A percentile compares a stretch with the other conserved stretches of the same genome.
Evolutionary conservation across 2,113 vertebrate genomes (phyloP).

Genomic region (Gasterosteus nipponicus): DNA sequence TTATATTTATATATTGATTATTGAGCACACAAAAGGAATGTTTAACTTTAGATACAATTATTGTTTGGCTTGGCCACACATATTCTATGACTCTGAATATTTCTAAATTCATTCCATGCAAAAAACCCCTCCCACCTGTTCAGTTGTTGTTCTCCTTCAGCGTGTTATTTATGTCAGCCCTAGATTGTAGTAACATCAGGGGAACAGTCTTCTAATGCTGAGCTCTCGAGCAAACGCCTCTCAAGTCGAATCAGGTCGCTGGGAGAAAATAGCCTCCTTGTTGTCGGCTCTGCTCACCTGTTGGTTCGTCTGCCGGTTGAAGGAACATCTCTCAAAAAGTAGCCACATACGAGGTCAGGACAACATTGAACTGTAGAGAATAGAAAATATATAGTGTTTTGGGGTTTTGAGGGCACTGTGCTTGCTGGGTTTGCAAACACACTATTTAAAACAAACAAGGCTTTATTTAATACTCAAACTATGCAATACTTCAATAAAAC

Average conservation of each 20-base stretch:
- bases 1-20: not conserved
- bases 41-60: not conserved
- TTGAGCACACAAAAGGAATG: not conserved
- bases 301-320: slow-evolving; percentile 49
- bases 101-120: not conserved
- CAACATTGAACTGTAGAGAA: slow-evolving; percentile 55
- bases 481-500: not conserved
- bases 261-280: slow-evolving; percentile 65
- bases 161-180: slow-evolving; percentile 3
- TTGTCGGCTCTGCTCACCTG: slow-evolving; percentile 67
- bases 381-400: slow-evolving; percentile 14
- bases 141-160: not conserved
- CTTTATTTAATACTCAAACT: not conserved
- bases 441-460: not conserved
- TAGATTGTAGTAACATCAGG: slow-evolving; percentile 14
- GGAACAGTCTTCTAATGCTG: slow-evolving; percentile 14
- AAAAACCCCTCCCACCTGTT: not conserved
- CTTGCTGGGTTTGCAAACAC: not conserved
- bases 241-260: slow-evolving; percentile 60
- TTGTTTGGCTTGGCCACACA: not conserved
- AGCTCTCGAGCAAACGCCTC: slow-evolving; percentile 45
- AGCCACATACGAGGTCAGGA: slow-evolving; percentile 56
- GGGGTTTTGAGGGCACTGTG: slow-evolving; percentile 9
- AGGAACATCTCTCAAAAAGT: slow-evolving; percentile 51
- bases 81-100: not conserved